These are phyloP conservation scores for Melipona beecheii DNA, from an alignment of 2,888 invertebrate genomes.

Conservation along the genomic window DNA sequence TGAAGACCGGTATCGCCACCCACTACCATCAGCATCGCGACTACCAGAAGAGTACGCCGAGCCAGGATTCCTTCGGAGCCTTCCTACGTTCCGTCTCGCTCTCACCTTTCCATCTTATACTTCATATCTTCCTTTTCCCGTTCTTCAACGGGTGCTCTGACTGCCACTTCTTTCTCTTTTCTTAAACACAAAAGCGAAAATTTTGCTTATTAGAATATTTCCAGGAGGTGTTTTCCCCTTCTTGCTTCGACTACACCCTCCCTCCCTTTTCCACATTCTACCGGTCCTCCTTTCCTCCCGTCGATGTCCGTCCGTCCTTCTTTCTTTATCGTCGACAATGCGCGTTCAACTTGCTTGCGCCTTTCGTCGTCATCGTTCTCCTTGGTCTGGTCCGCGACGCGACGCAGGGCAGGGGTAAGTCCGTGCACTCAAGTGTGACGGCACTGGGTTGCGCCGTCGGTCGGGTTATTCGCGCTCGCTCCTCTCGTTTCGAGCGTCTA, in stretches of 20 bases:
- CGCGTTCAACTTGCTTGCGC: slow-evolving; percentile 34
- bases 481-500: slow-evolving; percentile 66
- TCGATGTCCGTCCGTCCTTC: slow-evolving; percentile 22
- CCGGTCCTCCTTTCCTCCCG: slow-evolving; percentile 1
- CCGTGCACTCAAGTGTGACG: slow-evolving; percentile 68
- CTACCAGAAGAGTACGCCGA: slow-evolving; percentile 62
- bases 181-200: slow-evolving; percentile 83
- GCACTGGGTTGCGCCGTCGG: slow-evolving; percentile 57
- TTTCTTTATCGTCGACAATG: slow-evolving; percentile 33
- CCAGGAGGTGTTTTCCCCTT: slow-evolving; percentile 67
- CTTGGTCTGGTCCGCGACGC: slow-evolving; percentile 40
- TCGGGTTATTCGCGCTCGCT: slow-evolving; percentile 61
- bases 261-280: background rate
- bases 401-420: slow-evolving; percentile 46
- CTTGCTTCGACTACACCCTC: slow-evolving; percentile 19
- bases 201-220: slow-evolving; percentile 83
- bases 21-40: slow-evolving; percentile 68
- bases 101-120: slow-evolving; percentile 34
- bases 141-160: slow-evolving; percentile 38
- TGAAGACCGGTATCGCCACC: slow-evolving; percentile 77
- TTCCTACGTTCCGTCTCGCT: slow-evolving; percentile 55
- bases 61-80: slow-evolving; percentile 63
- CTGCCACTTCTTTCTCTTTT: slow-evolving; percentile 79
- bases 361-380: slow-evolving; percentile 56
- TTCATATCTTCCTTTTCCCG: slow-evolving; percentile 37